Conservation (phyloP, 2,113 vertebrate species). For the Mobula hypostoma region DNA sequence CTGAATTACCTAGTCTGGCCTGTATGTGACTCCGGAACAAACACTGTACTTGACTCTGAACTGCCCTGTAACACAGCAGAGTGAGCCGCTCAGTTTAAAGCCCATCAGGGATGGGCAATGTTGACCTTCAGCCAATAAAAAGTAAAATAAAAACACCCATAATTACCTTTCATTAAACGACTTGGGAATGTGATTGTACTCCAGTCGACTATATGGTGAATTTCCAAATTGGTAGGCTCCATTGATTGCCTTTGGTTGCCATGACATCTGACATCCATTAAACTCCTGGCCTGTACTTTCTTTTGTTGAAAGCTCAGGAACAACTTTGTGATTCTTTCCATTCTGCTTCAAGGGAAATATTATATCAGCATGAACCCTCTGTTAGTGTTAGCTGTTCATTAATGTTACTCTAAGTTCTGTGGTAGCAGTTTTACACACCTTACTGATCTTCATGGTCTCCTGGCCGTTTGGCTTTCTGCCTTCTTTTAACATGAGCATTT, state of each 20-base stretch:
- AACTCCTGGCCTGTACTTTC: not conserved
- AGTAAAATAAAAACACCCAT: not conserved
- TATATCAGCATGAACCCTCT: not conserved
- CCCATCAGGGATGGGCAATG: too few relatives aligned
- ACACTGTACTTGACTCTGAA: too few relatives aligned
- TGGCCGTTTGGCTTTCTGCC: not conserved
- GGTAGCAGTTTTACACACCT: not conserved
- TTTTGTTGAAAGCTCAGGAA: not conserved
- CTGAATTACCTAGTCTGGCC: too few relatives aligned
- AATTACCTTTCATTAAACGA: conserved; percentile 59
- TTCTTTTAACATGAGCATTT: conserved; percentile 32
- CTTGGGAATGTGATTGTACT: conserved; percentile 58
- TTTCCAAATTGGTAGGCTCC: conserved; percentile 65
- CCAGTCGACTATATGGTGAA: conserved; percentile 62
- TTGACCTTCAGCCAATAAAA: not conserved
- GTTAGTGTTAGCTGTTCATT: not conserved
- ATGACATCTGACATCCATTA: not conserved
- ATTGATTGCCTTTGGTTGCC: conserved; percentile 45
- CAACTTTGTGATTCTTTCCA: conserved; percentile 42
- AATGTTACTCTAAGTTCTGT: not conserved
- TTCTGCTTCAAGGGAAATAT: not conserved
- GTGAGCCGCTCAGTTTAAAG: too few relatives aligned
- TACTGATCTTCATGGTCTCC: not conserved
- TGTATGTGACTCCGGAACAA: too few relatives aligned
- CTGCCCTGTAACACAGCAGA: too few relatives aligned